These are phyloP conservation scores for Plemyria rubiginata DNA, from an alignment of 2,888 invertebrate species.

Conservation along the genomic window DNA sequence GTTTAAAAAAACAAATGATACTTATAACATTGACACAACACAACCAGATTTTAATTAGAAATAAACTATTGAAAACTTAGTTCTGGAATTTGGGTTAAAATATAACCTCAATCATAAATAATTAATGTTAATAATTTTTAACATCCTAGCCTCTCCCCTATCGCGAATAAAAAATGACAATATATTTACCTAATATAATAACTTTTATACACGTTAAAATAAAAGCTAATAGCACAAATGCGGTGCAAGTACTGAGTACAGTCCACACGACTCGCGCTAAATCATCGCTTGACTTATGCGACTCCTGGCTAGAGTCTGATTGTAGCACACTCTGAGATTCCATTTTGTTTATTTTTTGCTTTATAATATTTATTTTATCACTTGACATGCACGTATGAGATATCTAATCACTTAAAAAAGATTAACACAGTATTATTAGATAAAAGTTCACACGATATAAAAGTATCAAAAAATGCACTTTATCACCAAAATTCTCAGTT, in stretches of 20 bases:
- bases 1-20: too few relatives aligned
- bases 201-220: slow-evolving; percentile 51
- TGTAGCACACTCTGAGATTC: slow-evolving; percentile 43
- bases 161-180: not conserved
- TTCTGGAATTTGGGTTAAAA: too few relatives aligned
- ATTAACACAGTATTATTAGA: too few relatives aligned
- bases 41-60: too few relatives aligned
- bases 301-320: slow-evolving; percentile 9
- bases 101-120: too few relatives aligned
- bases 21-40: too few relatives aligned
- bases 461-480: not conserved
- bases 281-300: slow-evolving; percentile 1
- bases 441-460: too few relatives aligned
- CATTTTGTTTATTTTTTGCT: slow-evolving; percentile 38
- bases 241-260: slow-evolving; percentile 37
- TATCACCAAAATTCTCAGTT: not conserved
- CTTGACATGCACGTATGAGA: too few relatives aligned
- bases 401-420: not conserved
- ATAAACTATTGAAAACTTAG: too few relatives aligned
- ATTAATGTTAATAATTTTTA: too few relatives aligned
- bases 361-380: slow-evolving; percentile 28
- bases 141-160: not conserved
- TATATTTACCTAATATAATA: slow-evolving; percentile 47
- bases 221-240: slow-evolving; percentile 47
- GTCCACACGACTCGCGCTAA: slow-evolving; percentile 46